These are phyloP conservation scores for Acanthococcus lagerstroemiae DNA, from an alignment of 2,888 invertebrate species.

Conservation along the genomic window DNA sequence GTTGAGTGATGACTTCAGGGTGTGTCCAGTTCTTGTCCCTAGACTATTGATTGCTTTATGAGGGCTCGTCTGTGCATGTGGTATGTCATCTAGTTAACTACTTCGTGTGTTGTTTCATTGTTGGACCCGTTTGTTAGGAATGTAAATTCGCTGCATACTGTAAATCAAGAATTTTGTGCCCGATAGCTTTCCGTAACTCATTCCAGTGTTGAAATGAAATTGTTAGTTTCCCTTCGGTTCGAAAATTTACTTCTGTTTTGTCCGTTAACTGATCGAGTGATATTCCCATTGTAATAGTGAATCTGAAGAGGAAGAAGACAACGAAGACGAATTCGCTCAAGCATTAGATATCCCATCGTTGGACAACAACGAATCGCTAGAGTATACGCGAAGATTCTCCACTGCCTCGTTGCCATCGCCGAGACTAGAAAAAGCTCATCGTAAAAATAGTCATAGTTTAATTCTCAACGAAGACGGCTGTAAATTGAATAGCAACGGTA, in stretches of 20 bases:
- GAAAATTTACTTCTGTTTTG: neutral
- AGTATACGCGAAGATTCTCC: conserved; percentile 17
- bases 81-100: no score
- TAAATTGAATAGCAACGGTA: conserved; percentile 30
- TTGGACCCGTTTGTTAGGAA: no score
- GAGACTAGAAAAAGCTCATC: neutral
- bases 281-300: conserved; percentile 40
- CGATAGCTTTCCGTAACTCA: neutral
- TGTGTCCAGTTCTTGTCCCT: no score
- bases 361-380: conserved; percentile 12
- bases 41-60: no score
- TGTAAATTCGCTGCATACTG: no score
- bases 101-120: no score
- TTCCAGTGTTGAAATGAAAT: neutral
- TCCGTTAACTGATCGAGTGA: neutral
- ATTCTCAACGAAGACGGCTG: conserved; percentile 21
- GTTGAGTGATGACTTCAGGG: no score
- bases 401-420: conserved; percentile 14
- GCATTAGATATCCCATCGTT: conserved; percentile 50
- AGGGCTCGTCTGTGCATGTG: no score
- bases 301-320: conserved; percentile 50
- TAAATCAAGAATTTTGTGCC: neutral
- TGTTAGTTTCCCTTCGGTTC: neutral
- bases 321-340: conserved; percentile 58
- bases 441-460: conserved; percentile 22